Percentiles rank a stretch among this genome's conserved stretches.
These are phyloP conservation scores for Chaetodon trifascialis DNA, from an alignment of 2,113 vertebrate species.

Conservation along the genomic window DNA sequence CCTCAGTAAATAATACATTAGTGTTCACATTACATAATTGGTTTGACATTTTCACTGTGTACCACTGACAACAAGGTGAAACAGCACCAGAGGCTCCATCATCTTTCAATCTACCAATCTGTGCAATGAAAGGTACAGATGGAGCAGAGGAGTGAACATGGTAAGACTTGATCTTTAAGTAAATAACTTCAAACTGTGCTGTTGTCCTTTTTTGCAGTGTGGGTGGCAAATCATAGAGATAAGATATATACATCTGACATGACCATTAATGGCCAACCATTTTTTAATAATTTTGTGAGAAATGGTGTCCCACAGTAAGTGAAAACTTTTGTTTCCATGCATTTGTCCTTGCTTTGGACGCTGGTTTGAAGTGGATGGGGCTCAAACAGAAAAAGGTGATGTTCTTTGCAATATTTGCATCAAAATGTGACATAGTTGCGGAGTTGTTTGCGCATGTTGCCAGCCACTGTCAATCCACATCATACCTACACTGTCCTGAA, in stretches of 20 bases:
- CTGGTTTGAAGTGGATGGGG: neutral
- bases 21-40: neutral
- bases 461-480: neutral
- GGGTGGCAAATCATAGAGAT: neutral
- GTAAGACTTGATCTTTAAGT: neutral
- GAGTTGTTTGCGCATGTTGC: neutral
- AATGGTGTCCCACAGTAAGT: neutral
- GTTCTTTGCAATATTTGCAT: neutral
- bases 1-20: conserved; percentile 22
- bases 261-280: neutral
- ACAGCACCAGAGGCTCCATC: neutral
- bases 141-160: conserved; percentile 3
- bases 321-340: too few species aligned
- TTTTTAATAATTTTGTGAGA: neutral
- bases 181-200: conserved; percentile 28
- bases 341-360: neutral
- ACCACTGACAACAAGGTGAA: conserved; percentile 21
- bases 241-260: neutral
- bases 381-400: neutral
- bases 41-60: conserved; percentile 36
- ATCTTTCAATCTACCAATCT: conserved; percentile 20
- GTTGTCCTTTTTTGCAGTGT: neutral
- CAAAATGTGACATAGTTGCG: neutral
- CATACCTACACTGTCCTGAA: neutral
- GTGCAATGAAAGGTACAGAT: conserved; percentile 22